These are phyloP conservation scores for Rapana venosa DNA, from an alignment of 2,888 invertebrate species.

Conservation along the genomic window DNA sequence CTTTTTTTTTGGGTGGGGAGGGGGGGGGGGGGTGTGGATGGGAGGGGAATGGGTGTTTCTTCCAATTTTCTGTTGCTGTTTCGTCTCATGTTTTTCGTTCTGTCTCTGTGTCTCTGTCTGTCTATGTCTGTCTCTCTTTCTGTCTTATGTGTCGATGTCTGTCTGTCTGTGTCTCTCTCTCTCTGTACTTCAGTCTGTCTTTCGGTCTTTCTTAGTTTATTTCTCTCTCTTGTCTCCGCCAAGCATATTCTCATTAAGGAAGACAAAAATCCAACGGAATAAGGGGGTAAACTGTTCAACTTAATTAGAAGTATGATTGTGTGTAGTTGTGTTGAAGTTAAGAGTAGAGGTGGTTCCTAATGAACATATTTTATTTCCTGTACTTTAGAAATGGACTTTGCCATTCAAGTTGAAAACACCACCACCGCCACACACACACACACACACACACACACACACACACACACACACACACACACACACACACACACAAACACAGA, in stretches of 20 bases:
- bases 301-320: no score
- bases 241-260: no score
- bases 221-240: not conserved
- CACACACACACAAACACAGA: not conserved
- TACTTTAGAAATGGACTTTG: no score
- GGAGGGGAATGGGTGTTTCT: not conserved
- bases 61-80: no score
- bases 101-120: not conserved
- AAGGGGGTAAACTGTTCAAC: no score
- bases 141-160: not conserved
- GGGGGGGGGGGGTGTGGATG: not conserved
- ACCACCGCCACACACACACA: no score
- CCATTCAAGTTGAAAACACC: no score
- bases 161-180: not conserved
- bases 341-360: no score
- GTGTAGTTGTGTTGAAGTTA: no score
- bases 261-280: no score
- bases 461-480: not conserved
- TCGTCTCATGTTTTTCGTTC: no score
- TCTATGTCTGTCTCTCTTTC: not conserved
- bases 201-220: not conserved
- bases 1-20: not conserved
- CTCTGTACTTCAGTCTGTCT: not conserved
- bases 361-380: no score
- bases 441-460: not conserved